A percentile compares a stretch with the other conserved stretches of the same genome.
These are phyloP conservation scores for Eudemis profundana DNA, from an alignment of 2,888 invertebrate genomes.

Conservation along the genomic window DNA sequence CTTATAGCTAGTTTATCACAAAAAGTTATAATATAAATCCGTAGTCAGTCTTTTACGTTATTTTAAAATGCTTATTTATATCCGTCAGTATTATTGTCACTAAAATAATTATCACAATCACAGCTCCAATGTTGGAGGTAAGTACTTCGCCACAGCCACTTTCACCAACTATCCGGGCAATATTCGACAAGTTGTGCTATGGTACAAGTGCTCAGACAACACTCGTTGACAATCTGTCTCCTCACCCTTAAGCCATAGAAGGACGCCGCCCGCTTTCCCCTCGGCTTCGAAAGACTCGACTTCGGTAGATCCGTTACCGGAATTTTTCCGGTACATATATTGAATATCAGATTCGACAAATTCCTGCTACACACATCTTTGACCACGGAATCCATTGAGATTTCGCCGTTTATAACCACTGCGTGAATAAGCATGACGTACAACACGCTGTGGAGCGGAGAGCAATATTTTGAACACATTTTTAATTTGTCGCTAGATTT, in stretches of 20 bases:
- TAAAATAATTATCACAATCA: constrained; percentile 13
- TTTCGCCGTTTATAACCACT: constrained; percentile 57
- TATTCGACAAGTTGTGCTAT: constrained; percentile 70
- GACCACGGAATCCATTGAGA: constrained; percentile 61
- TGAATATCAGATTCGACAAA: constrained; percentile 60
- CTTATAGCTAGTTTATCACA: not conserved
- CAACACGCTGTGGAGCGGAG: constrained; percentile 58
- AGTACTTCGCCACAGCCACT: not conserved
- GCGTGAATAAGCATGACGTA: constrained; percentile 60
- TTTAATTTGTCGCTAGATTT: constrained; percentile 47
- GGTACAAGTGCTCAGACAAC: constrained; percentile 68
- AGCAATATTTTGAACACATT: constrained; percentile 60
- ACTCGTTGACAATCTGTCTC: constrained; percentile 68
- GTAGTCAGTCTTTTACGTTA: not conserved
- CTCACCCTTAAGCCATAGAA: constrained; percentile 61
- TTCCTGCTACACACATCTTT: constrained; percentile 64
- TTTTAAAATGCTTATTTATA: not conserved
- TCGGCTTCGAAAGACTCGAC: constrained; percentile 55
- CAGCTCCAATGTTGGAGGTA: not conserved
- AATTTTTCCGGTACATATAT: constrained; percentile 64
- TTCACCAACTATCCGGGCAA: constrained; percentile 76
- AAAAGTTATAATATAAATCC: not conserved
- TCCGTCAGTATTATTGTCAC: not conserved
- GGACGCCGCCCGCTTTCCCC: constrained; percentile 64
- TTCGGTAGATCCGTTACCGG: constrained; percentile 57